Evolutionary conservation across 2,797 vertebrate genomes (phyloP).

Genomic region (Anabacerthia variegaticeps): DNA sequence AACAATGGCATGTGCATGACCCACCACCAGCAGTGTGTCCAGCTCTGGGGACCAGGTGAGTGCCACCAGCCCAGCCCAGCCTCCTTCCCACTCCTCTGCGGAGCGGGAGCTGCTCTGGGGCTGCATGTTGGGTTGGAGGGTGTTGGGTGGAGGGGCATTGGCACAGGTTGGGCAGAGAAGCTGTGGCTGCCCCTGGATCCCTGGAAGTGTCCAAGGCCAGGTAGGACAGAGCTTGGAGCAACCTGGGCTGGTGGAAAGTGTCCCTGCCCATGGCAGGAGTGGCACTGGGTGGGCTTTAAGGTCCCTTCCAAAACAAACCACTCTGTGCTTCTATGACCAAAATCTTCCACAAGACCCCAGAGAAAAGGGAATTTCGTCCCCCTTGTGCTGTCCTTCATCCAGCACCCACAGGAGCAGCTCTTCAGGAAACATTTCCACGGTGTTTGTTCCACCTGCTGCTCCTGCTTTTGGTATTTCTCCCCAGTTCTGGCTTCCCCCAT

Average conservation of each 20-base stretch:
- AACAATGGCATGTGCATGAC: slow-evolving; percentile 92
- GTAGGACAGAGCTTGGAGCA: background rate
- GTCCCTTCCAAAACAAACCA: background rate
- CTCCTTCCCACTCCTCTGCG: fast-evolving
- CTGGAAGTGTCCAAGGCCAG: background rate
- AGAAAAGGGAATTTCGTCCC: background rate
- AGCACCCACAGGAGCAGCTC: background rate
- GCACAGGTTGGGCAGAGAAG: background rate
- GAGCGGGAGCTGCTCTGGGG: background rate
- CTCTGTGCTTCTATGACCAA: too few species aligned
- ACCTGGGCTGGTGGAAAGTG: background rate
- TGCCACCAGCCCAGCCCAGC: background rate
- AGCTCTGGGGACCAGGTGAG: slow-evolving; percentile 93
- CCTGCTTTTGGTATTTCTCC: fast-evolving
- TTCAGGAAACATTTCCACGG: fast-evolving
- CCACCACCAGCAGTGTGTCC: slow-evolving; percentile 89
- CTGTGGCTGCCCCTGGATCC: background rate
- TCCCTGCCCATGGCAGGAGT: background rate
- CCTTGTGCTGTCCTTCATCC: background rate
- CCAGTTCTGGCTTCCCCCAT: background rate
- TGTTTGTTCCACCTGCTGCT: background rate
- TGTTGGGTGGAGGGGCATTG: too few species aligned
- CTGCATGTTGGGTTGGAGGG: background rate
- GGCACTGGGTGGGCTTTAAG: fast-evolving
- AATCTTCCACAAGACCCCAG: background rate